phyloP scores from a whole-genome alignment of 2,113 vertebrate species.

The Chrysochloris asiatica region DNA sequence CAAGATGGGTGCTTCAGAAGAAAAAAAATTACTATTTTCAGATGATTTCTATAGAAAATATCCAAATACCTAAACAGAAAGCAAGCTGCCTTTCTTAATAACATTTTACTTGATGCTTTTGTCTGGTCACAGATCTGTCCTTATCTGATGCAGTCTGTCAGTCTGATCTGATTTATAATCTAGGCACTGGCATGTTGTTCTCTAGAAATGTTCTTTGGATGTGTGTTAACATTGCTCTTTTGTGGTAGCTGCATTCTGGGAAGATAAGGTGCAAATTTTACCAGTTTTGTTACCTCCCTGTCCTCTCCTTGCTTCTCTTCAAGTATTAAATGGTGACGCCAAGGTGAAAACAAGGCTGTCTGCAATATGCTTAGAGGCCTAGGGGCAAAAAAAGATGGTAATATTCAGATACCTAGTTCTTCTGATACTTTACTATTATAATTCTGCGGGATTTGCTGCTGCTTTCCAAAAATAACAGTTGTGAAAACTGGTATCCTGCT shows the following conservation, averaged over 20 bases:
- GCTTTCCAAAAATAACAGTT: conserved; percentile 26
- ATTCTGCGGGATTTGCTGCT: neutral
- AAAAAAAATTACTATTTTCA: neutral
- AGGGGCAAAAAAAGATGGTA: neutral
- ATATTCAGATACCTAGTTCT: too few relatives aligned
- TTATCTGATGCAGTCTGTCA: neutral
- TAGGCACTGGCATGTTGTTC: neutral
- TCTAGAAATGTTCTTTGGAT: neutral
- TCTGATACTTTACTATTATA: neutral
- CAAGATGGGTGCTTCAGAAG: neutral
- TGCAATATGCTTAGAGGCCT: conserved; percentile 19
- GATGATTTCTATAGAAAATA: neutral
- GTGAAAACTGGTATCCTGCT: conserved; percentile 3
- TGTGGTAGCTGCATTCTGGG: neutral
- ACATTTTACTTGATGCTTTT: conserved; percentile 4
- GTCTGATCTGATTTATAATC: neutral
- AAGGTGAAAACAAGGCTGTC: neutral
- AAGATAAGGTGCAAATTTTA: neutral
- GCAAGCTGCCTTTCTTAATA: neutral
- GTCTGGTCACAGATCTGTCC: neutral
- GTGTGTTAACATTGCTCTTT: neutral
- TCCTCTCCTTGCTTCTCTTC: neutral
- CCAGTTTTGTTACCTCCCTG: neutral
- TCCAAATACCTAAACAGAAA: neutral
- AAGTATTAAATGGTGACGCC: neutral